Base-by-base conservation (phyloP, 2,888 invertebrate species). In the Amphipoea oculea region DNA sequence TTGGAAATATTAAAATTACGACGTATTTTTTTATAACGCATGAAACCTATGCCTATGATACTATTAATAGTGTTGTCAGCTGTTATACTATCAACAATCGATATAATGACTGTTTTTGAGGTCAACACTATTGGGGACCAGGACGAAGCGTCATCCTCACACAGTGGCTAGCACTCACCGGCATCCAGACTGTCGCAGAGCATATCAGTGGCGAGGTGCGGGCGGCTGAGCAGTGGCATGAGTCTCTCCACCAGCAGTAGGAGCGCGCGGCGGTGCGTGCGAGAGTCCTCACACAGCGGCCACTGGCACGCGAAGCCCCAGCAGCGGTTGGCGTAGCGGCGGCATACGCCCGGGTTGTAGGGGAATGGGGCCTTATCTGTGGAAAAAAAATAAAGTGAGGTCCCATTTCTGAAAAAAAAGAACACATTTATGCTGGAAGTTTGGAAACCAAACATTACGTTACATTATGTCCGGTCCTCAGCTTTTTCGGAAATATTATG, bases 151-250 rank as follows among this genome's bases (percentile, higher is more conserved):
- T 62, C 14, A 62, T 17, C 17, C 36, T 17, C n/a, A 2, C n/a
- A 60, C 29, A 63, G 17, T 63, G 17, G 40, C 14, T 11, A 23
- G 23, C 6, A 82, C 79, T 75, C n/a, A 98, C 98, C 98, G 70
- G 98, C 97, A 92, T 99, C 98, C 86, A 99, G 97, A 1, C 99
- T 99, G 91, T 99, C 98, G 97, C 99, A 98, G 42, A 99, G 97
- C 96, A 99, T 99, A 94, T 99, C 99, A 4, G 99, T 99, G 89
- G 99, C 97, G 82, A 98, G 96, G 76, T 99, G 97, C 17, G 99
- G 99, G 90, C 98, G 98, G 63, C 98, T 97, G 87, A 99, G 97
- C 94, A 98, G 97, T 36, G 98, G 98, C 96, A 99, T 97, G 48
- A 99, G 97, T 76, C 98, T 97, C 93, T 99, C 99, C 73, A 99